Evolutionary conservation across 1,140 invertebrate species (phyloP).

Genomic region (Heterodera carotae): DNA sequence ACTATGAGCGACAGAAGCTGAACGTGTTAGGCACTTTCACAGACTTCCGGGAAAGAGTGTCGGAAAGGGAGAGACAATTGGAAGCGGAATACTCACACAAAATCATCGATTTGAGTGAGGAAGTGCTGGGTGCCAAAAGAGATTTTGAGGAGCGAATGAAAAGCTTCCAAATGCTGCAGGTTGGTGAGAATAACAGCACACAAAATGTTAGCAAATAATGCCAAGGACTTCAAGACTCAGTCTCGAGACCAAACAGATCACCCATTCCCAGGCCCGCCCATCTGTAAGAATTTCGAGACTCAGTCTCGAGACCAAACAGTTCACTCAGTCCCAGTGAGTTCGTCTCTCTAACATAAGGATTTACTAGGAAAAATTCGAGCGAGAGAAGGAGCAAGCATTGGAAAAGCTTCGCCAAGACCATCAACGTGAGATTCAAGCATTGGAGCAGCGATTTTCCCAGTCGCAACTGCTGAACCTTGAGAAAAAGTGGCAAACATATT

Average conservation of each 20-base stretch:
- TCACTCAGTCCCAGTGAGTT: slow-evolving; percentile 4
- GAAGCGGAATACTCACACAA: slow-evolving; percentile 64
- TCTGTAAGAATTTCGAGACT: no score
- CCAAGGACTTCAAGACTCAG: no score
- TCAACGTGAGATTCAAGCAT: slow-evolving; percentile 62
- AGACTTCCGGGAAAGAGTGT: slow-evolving; percentile 62
- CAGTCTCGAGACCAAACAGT: no score
- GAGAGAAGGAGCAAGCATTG: slow-evolving; percentile 63
- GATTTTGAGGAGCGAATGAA: slow-evolving; percentile 65
- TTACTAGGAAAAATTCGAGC: slow-evolving; percentile 60
- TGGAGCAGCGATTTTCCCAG: slow-evolving; percentile 61
- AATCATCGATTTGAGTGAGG: slow-evolving; percentile 64
- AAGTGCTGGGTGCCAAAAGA: slow-evolving; percentile 62
- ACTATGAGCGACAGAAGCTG: slow-evolving; percentile 64
- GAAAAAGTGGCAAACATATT: slow-evolving; percentile 54
- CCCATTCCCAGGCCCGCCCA: no score
- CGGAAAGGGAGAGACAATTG: slow-evolving; percentile 61
- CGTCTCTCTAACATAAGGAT: no score
- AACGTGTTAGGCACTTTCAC: slow-evolving; percentile 64
- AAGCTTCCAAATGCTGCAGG: slow-evolving; percentile 62
- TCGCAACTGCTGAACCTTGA: slow-evolving; percentile 62
- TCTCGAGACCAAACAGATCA: no score
- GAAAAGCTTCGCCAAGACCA: slow-evolving; percentile 64
- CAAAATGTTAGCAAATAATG: no score
- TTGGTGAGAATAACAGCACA: slow-evolving; percentile 26